phyloP scores from a whole-genome alignment of 2,113 vertebrate genomes.

The Phaethornis superciliosus region DNA sequence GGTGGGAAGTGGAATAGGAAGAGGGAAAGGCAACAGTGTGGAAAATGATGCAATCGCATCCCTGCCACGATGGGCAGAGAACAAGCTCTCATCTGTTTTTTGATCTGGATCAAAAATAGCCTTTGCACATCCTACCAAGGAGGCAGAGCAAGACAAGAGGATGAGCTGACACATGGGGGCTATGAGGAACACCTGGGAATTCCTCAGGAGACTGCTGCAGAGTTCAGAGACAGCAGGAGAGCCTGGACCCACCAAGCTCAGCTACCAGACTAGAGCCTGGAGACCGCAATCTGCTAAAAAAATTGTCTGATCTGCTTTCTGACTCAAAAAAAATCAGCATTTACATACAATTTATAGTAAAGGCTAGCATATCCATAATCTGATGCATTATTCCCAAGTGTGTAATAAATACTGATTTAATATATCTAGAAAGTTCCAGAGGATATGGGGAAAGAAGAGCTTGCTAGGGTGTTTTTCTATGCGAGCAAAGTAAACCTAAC shows the following conservation, averaged over 20 bases:
- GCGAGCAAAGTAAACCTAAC: not conserved
- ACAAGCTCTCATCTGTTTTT: not conserved
- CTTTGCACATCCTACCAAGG: not conserved
- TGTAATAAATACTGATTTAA: not conserved
- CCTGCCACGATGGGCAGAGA: not conserved
- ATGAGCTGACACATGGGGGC: not conserved
- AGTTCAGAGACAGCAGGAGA: not conserved
- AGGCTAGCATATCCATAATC: not conserved
- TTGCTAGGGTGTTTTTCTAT: not conserved
- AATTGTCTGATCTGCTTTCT: not conserved
- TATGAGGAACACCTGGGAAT: not conserved
- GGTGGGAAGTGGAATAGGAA: not conserved
- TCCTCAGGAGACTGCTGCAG: not conserved
- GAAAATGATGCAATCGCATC: not conserved
- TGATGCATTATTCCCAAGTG: fast-evolving
- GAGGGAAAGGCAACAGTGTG: not conserved
- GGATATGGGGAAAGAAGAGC: not conserved
- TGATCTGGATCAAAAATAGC: not conserved
- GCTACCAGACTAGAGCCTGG: not conserved
- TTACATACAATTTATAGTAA: not conserved
- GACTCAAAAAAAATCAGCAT: not conserved
- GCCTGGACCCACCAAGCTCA: not conserved
- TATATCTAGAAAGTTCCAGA: not conserved
- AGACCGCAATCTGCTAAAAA: not conserved
- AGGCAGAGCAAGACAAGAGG: not conserved